phyloP scores from a whole-genome alignment of 2,113 vertebrate species.

The Semnornis frantzii region DNA sequence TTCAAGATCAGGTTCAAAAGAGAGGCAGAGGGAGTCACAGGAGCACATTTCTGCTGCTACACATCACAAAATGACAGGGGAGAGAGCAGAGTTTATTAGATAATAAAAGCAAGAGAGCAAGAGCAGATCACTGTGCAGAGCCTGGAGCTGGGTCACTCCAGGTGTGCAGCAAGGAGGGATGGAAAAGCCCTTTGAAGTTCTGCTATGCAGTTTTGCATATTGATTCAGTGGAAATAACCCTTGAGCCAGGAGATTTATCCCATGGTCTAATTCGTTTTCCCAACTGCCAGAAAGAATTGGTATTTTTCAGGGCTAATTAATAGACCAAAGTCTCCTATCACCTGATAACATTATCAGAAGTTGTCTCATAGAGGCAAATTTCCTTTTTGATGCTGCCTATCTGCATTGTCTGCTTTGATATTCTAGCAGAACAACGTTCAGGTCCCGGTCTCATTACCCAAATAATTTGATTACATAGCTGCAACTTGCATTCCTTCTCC shows the following conservation, averaged over 20 bases:
- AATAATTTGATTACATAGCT: slow-evolving; percentile 7
- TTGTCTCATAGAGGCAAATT: background rate
- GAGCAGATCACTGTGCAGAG: background rate
- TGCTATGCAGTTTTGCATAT: background rate
- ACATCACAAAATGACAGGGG: background rate
- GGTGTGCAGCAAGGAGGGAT: background rate
- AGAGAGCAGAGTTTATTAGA: background rate
- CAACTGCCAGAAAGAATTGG: background rate
- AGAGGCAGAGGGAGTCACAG: background rate
- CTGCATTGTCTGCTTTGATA: slow-evolving; percentile 10
- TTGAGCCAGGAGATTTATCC: background rate
- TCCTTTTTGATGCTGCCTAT: slow-evolving; percentile 9
- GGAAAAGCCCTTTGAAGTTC: background rate
- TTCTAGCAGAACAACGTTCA: background rate
- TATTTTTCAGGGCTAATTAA: slow-evolving; percentile 3
- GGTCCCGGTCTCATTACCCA: background rate
- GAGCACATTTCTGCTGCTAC: background rate
- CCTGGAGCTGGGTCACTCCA: background rate
- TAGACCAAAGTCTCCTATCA: background rate
- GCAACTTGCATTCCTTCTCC: background rate
- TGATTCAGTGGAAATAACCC: background rate
- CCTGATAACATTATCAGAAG: background rate
- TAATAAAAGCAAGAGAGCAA: background rate
- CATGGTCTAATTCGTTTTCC: slow-evolving; percentile 1
- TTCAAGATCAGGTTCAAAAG: background rate